Conservation (phyloP, 2,888 invertebrate species). For the Suillia variegata region DNA sequence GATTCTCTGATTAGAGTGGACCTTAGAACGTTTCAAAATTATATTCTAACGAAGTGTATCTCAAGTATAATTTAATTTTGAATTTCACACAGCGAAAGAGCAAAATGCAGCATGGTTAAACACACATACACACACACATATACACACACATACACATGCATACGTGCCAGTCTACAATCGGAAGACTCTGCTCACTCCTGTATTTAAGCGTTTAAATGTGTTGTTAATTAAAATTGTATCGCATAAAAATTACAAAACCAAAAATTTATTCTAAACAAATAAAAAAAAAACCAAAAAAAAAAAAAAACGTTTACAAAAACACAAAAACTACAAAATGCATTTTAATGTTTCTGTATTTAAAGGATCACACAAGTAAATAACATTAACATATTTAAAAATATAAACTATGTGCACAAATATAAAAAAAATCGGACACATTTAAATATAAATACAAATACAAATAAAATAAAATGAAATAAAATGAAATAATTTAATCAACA, state of each 20-base stretch:
- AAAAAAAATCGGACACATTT: conserved; percentile 2
- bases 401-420: neutral
- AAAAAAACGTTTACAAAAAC: neutral
- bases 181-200: no score
- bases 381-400: conserved; percentile 7
- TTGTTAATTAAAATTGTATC: conserved; percentile 7
- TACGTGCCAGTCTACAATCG: no score
- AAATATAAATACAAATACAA: neutral
- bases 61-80: no score
- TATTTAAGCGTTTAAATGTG: conserved; percentile 20
- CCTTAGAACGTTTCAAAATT: no score
- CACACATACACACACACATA: no score
- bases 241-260: conserved; percentile 2
- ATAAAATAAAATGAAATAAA: conserved; percentile 10
- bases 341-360: conserved; percentile 13
- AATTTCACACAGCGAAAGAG: no score
- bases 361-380: neutral
- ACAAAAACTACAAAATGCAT: conserved; percentile 1
- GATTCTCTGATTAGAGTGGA: no score
- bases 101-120: no score
- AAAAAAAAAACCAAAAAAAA: neutral
- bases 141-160: no score
- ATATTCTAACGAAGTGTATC: no score
- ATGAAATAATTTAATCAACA: conserved; percentile 1
- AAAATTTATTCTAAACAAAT: conserved; percentile 8